A percentile compares a stretch with the other conserved stretches of the same genome.
Conservation (phyloP, 2,113 vertebrate genomes). For the Pycnonotus jocosus region DNA sequence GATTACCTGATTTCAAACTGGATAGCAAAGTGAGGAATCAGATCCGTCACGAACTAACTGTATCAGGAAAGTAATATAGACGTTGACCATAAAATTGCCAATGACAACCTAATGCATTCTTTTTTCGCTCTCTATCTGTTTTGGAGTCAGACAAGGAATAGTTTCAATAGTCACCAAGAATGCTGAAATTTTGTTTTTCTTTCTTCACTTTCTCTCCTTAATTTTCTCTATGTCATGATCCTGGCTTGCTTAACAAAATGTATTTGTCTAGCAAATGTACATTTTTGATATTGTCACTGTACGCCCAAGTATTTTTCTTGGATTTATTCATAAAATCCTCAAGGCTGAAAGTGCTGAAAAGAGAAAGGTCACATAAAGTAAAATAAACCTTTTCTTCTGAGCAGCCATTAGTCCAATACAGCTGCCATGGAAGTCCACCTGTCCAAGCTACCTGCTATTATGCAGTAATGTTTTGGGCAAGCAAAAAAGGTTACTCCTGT, state of each 20-base stretch:
- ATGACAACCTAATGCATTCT: neutral
- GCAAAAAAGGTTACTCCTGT: neutral
- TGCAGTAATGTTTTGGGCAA: neutral
- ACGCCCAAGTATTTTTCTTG: neutral
- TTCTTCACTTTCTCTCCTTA: neutral
- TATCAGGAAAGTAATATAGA: neutral
- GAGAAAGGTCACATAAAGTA: neutral
- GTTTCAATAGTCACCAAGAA: neutral
- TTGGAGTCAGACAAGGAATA: neutral
- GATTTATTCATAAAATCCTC: neutral
- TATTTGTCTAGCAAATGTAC: neutral
- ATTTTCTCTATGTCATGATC: neutral
- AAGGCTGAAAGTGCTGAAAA: neutral
- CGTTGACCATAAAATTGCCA: neutral
- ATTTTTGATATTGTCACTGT: neutral
- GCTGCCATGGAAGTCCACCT: neutral
- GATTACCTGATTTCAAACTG: neutral
- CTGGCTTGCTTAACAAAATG: neutral
- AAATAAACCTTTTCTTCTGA: neutral
- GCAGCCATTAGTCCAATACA: neutral
- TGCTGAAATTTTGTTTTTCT: neutral
- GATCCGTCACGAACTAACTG: neutral
- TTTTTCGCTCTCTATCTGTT: neutral
- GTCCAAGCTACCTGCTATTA: neutral
- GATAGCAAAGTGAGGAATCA: neutral